These are phyloP conservation scores for Philopotamus ludificatus DNA, from an alignment of 1,140 invertebrate genomes.

Conservation along the genomic window DNA sequence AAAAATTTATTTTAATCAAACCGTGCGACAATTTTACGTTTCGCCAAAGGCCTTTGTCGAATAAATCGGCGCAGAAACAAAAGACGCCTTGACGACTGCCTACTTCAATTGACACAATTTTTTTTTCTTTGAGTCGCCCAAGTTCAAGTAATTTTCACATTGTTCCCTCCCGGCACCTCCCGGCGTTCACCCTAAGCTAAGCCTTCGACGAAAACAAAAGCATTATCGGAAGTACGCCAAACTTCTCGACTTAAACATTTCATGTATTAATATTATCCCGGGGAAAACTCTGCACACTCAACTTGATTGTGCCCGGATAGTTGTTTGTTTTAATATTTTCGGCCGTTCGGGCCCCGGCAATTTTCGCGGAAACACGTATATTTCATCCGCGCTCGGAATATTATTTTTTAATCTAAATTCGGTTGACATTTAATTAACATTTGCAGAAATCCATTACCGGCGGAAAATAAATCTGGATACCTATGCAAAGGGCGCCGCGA, in stretches of 20 bases:
- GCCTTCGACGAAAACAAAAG: conserved; percentile 31
- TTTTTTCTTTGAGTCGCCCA: not conserved
- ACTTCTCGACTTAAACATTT: too few relatives aligned
- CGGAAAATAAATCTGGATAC: conserved; percentile 35
- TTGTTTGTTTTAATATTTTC: too few relatives aligned
- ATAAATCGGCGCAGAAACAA: conserved; percentile 2
- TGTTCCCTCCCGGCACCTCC: not conserved
- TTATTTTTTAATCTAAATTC: too few relatives aligned
- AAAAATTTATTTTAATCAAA: conserved; percentile 12
- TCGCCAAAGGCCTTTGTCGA: not conserved
- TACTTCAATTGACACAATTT: not conserved
- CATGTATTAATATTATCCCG: too few relatives aligned
- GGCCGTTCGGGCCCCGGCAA: too few relatives aligned
- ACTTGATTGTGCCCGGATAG: too few relatives aligned
- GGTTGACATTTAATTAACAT: not conserved
- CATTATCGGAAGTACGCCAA: conserved; percentile 27
- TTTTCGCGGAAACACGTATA: too few relatives aligned
- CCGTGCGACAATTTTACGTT: conserved; percentile 3
- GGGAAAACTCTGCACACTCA: too few relatives aligned
- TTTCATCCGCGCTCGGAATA: too few relatives aligned
- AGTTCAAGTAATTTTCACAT: conserved; percentile 11
- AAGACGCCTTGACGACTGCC: not conserved
- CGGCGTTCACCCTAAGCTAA: conserved; percentile 6
- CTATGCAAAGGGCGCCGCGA: conserved; percentile 17
- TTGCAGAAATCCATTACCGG: conserved; percentile 29